These are phyloP conservation scores for Cyrtorhinus lividipennis DNA, from an alignment of 1,140 invertebrate genomes.

Conservation along the genomic window DNA sequence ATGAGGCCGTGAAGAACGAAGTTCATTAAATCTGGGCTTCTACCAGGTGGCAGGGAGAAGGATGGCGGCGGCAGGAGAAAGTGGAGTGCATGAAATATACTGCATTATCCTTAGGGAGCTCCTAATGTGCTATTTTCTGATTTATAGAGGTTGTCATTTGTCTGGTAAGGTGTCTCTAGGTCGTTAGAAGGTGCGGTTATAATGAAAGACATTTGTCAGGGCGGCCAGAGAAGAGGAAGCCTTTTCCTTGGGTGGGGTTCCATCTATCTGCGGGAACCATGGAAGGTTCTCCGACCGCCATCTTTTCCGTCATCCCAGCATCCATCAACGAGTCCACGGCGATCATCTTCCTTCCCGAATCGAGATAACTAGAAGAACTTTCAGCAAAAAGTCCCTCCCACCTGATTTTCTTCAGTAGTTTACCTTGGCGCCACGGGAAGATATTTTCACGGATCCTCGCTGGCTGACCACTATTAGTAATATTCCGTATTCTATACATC, in stretches of 20 bases:
- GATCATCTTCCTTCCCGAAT: neutral
- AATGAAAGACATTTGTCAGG: constrained; percentile 17
- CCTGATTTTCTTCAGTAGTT: too few species aligned
- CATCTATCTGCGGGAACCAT: constrained; percentile 3
- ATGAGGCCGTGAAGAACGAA: neutral
- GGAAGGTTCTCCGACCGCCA: neutral
- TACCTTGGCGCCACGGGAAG: too few species aligned
- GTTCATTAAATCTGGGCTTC: neutral
- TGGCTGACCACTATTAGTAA: too few species aligned
- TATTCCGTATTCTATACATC: too few species aligned
- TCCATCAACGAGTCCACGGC: neutral
- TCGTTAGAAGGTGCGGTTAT: constrained; percentile 7
- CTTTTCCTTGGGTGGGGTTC: neutral
- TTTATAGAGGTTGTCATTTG: constrained; percentile 17
- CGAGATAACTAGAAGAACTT: too few species aligned
- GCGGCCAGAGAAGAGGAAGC: neutral
- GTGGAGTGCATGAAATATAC: constrained; percentile 13
- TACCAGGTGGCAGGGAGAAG: neutral
- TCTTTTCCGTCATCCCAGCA: neutral
- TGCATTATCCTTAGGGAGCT: constrained; percentile 1
- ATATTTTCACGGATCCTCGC: too few species aligned
- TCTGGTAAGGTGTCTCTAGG: constrained; percentile 6
- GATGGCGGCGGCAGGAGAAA: constrained; percentile 1
- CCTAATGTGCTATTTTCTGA: constrained; percentile 16
- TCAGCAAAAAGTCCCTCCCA: too few species aligned